Base-by-base conservation (phyloP, 2,113 vertebrate genomes). In the Climacteris rufus region DNA sequence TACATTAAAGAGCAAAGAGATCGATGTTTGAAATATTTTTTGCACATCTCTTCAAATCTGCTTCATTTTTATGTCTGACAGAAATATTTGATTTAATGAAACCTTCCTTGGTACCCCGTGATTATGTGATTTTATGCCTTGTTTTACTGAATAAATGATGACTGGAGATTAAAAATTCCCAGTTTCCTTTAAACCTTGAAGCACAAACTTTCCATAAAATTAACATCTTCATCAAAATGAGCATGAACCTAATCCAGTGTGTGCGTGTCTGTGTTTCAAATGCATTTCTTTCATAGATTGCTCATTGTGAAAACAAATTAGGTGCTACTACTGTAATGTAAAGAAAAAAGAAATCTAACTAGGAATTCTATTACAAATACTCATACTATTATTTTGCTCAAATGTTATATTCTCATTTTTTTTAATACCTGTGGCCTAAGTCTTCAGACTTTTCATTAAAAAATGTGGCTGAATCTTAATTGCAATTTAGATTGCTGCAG, bases 81-180 rank as follows among this genome's bases (percentile, higher is more conserved):
- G 79, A 83, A 91, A 70, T 53, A 35, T 70, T 92, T 94, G 49
- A 78, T 84, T 54, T 93, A 59, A 87, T 85, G 42, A 96, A 89
- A 87, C 16, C 9, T 86, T 92, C 16, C 9, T 86, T 92, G 30
- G 57, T 92, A 45, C 39, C 17, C 39, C 50, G 28, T 64, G 28
- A 63, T 60, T 86, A 77, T 13, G 44, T 77, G 30, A 83, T 90
- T 88, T 86, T 74, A 44, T 65, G 47, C 31, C 76, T 91, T 79
- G 19, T 60, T 94, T 96, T 87, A 63, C 88, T 91, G 33, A 70
- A 52, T 83, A 63, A 77, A 79, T 83, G 15, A 75, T 69, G 59
- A 19, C 15, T 74, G 15, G 27, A 89, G 16, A 83, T 78, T 89
- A 76, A 69, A 37, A 94, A 63, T 25, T 80, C 13, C 16, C 61